These are phyloP conservation scores for Antennarius striatus DNA, from an alignment of 2,113 vertebrate species.

Conservation along the genomic window DNA sequence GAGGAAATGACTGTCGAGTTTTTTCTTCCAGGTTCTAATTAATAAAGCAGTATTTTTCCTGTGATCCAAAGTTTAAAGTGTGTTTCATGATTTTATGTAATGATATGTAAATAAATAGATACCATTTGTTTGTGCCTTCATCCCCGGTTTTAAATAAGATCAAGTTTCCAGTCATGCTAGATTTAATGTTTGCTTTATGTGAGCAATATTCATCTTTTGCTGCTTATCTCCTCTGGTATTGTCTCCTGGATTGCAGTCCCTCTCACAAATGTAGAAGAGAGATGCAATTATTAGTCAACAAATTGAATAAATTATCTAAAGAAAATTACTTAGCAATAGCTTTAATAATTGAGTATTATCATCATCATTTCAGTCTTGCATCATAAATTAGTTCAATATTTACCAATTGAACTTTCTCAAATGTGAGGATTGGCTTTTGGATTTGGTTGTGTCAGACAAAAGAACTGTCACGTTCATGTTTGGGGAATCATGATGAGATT, in stretches of 20 bases:
- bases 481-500: too few relatives aligned
- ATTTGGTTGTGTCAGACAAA: too few relatives aligned
- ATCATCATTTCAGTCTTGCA: too few relatives aligned
- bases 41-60: conserved; percentile 50
- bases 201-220: conserved; percentile 4
- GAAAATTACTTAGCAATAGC: too few relatives aligned
- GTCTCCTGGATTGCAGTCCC: conserved; percentile 40
- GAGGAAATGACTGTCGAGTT: conserved; percentile 52
- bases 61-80: conserved; percentile 62
- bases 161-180: conserved; percentile 48
- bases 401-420: too few relatives aligned
- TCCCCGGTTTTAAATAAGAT: conserved; percentile 75
- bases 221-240: conserved; percentile 41
- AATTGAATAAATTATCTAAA: too few relatives aligned
- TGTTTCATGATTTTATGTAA: conserved; percentile 81
- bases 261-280: too few relatives aligned
- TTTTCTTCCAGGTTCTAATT: conserved; percentile 62
- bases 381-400: too few relatives aligned
- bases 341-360: too few relatives aligned
- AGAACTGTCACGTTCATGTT: too few relatives aligned
- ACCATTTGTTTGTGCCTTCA: conserved; percentile 52
- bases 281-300: too few relatives aligned
- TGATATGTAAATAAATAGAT: conserved; percentile 74
- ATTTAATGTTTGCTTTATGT: conserved; percentile 60
- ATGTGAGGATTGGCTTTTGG: too few relatives aligned